Base-by-base conservation (phyloP, 1,140 invertebrate genomes). In the Battus philenor region DNA sequence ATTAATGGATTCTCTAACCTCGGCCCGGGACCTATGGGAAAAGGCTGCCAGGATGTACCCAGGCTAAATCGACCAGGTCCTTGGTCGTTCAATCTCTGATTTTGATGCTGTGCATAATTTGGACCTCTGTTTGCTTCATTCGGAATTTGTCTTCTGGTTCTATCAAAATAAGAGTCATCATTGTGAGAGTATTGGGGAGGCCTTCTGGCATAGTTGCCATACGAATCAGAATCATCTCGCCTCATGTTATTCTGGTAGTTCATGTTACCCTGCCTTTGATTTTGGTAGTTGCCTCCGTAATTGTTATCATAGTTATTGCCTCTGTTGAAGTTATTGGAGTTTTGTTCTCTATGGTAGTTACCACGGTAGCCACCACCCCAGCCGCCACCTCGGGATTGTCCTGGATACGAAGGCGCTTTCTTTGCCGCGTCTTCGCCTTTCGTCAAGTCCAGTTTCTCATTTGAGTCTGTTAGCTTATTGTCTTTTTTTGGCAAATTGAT, bases 361-460 rank as follows among this genome's bases (percentile, higher is more conserved):
- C 75, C 72, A 6, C 79, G 62, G 50, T 84, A 74, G 16, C 76
- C 73, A 12, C 76, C 73, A 15, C 82, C 77, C 72, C 78, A 78
- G 32, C 86, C 80, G 10, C 87, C 73, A 0, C 79, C 74, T 10
- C 87, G 75, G 4, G 60, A 60, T 44, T 71, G 69, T 7, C 86
- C 87, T 1, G 88, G 87, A 62, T 92, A 92, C 60, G 91, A 88
- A 0, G 91, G 91, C 0, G 86, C 88, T 48, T 91, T 88, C 17
- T 43, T 66, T 4, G 63, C 38, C 2, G 55, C 39, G 13, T 64
- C 74, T 65, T 86, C 47, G 50, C 57, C 55, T 56, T 86, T 59
- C 50, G 73, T 26, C 4, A 80, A 34, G 54, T 87, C 76, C 7
- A 85, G 16, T 50, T 63, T 63, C 0, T 73, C 50, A 16, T 17